These are phyloP conservation scores for Leptopilina drosophilae DNA, from an alignment of 2,888 invertebrate species.

Conservation along the genomic window DNA sequence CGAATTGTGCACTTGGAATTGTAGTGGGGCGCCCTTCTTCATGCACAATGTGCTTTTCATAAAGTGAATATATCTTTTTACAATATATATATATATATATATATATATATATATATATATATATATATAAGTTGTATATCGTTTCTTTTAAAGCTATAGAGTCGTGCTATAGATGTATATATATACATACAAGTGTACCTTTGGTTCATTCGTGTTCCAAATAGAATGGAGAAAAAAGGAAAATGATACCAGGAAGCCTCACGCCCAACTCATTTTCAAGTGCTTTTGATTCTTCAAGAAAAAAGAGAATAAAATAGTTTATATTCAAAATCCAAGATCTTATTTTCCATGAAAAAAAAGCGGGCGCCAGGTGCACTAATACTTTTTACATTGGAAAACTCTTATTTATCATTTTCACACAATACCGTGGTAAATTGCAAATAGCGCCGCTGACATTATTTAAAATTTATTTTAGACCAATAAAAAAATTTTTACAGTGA, in stretches of 20 bases:
- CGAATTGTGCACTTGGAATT: slow-evolving; percentile 59
- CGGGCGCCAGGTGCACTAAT: slow-evolving; percentile 30
- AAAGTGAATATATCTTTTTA: slow-evolving; percentile 40
- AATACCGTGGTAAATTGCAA: slow-evolving; percentile 8
- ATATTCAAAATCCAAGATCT: slow-evolving; percentile 38
- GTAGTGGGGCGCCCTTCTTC: slow-evolving; percentile 42
- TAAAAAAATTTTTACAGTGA: too few relatives aligned
- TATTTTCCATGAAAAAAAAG: slow-evolving; percentile 17
- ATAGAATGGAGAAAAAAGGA: slow-evolving; percentile 44
- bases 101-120: not conserved
- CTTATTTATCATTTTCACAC: not conserved
- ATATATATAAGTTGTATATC: slow-evolving; percentile 4
- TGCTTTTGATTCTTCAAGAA: slow-evolving; percentile 3
- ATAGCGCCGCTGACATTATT: not conserved
- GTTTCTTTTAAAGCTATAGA: slow-evolving; percentile 40
- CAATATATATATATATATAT: slow-evolving; percentile 12
- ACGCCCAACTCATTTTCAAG: slow-evolving; percentile 48
- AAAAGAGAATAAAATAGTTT: not conserved
- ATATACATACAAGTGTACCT: not conserved
- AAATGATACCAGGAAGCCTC: slow-evolving; percentile 48
- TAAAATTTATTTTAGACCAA: too few relatives aligned
- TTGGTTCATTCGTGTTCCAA: slow-evolving; percentile 46
- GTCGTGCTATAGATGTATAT: slow-evolving; percentile 43
- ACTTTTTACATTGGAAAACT: slow-evolving; percentile 13
- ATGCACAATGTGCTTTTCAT: slow-evolving; percentile 48